Evolutionary conservation across 2,888 invertebrate genomes (phyloP).

Genomic region (Drosophila pullipes): DNA sequence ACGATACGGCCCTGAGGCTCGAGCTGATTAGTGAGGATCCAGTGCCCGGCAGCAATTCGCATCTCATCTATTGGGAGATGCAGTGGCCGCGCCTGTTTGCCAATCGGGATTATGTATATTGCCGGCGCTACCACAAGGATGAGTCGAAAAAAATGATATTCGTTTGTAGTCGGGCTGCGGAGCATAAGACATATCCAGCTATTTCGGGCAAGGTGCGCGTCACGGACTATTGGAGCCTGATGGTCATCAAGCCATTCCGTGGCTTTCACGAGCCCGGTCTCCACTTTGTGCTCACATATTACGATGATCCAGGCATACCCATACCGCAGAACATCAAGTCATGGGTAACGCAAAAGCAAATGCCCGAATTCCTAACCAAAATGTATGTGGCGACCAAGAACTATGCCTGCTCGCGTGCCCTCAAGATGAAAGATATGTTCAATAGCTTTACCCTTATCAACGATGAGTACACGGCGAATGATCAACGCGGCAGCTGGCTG

Average conservation of each 20-base stretch:
- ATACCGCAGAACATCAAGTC: slow-evolving; percentile 90
- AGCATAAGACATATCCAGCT: slow-evolving; percentile 90
- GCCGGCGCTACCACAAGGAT: slow-evolving; percentile 89
- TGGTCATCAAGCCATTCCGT: slow-evolving; percentile 90
- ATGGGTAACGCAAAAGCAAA: slow-evolving; percentile 91
- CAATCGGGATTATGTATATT: slow-evolving; percentile 94
- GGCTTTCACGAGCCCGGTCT: slow-evolving; percentile 83
- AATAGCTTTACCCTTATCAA: slow-evolving; percentile 66
- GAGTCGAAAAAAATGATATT: slow-evolving; percentile 87
- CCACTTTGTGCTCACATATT: slow-evolving; percentile 93
- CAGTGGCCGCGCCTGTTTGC: slow-evolving; percentile 94
- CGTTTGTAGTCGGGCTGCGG: slow-evolving; percentile 89
- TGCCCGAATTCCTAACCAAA: slow-evolving; percentile 91
- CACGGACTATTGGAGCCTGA: slow-evolving; percentile 93
- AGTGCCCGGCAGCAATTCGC: slow-evolving; percentile 87
- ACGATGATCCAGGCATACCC: slow-evolving; percentile 93
- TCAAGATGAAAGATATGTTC: slow-evolving; percentile 84
- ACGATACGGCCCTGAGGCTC: slow-evolving; percentile 90
- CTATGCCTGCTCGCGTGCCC: slow-evolving; percentile 86
- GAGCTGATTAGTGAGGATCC: slow-evolving; percentile 90
- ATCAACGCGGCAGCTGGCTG: slow-evolving; percentile 77
- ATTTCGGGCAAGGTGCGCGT: slow-evolving; percentile 90
- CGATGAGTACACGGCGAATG: slow-evolving; percentile 80
- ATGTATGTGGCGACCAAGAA: slow-evolving; percentile 90
- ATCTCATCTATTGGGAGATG: slow-evolving; percentile 95